Percentiles rank a stretch among this genome's conserved stretches.
Conservation (phyloP, 2,113 vertebrate genomes). For the Pedionomus torquatus region DNA sequence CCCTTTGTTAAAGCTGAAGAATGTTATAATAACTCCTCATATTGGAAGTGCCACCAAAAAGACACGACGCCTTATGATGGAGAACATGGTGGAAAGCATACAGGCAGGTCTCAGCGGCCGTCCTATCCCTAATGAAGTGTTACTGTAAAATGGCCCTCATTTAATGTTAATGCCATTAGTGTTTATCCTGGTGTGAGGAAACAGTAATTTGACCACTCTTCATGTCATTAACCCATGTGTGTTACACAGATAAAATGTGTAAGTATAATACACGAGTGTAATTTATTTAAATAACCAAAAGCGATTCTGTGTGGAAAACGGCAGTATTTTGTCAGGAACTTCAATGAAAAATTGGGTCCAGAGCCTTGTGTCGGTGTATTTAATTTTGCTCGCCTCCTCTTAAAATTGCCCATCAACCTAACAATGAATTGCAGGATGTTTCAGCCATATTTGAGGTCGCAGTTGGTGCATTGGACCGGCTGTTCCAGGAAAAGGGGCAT, state of each 20-base stretch:
- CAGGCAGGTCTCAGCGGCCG: constrained; percentile 14
- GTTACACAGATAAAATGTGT: neutral
- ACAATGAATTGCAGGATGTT: accelerated
- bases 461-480: accelerated
- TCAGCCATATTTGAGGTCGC: accelerated
- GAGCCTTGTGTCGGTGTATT: neutral
- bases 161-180: neutral
- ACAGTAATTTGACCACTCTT: neutral
- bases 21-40: constrained; percentile 73
- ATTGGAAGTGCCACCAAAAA: constrained; percentile 68
- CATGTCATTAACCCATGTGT: neutral
- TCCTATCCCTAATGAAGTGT: constrained; percentile 63
- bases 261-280: neutral
- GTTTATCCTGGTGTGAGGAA: neutral
- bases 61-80: constrained; percentile 51
- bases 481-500: neutral
- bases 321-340: neutral
- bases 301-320: neutral
- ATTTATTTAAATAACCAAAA: neutral
- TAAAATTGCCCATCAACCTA: accelerated
- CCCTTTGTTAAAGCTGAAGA: constrained; percentile 69
- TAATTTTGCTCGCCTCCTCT: neutral
- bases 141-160: neutral
- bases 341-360: neutral
- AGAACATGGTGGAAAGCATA: constrained; percentile 60